phyloP scores from a whole-genome alignment of 2,113 vertebrate species.

The Lutjanus erythropterus region DNA sequence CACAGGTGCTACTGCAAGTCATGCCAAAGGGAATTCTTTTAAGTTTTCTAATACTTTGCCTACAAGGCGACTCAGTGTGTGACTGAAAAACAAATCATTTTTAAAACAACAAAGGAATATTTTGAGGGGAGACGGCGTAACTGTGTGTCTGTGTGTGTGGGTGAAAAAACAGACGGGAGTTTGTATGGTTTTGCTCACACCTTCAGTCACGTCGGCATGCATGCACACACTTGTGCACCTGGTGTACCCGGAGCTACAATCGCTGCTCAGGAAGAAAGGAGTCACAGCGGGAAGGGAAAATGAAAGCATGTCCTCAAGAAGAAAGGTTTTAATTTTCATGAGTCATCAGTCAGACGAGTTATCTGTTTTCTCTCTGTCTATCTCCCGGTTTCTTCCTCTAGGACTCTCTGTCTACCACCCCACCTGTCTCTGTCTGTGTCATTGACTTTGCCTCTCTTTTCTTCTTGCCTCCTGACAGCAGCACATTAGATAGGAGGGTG shows the following conservation, averaged over 20 bases:
- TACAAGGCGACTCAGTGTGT: conserved; percentile 21
- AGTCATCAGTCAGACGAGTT: conserved; percentile 66
- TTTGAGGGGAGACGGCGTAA: conserved; percentile 24
- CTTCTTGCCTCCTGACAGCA: conserved; percentile 12
- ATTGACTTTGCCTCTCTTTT: conserved; percentile 32
- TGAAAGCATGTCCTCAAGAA: conserved; percentile 68
- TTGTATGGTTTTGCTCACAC: conserved; percentile 28
- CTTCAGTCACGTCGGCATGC: conserved; percentile 15
- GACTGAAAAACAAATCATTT: conserved; percentile 50
- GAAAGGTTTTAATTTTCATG: conserved; percentile 76
- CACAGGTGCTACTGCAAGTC: conserved; percentile 46
- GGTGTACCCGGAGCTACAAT: conserved; percentile 47
- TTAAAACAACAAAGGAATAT: conserved; percentile 48
- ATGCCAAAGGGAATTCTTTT: conserved; percentile 46
- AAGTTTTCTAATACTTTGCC: conserved; percentile 46
- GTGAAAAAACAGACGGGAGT: background rate
- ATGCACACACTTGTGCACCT: conserved; percentile 39
- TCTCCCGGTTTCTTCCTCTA: conserved; percentile 26
- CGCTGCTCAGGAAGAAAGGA: conserved; percentile 38
- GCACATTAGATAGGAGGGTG: conserved; percentile 33
- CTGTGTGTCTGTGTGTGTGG: conserved; percentile 12
- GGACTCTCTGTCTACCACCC: conserved; percentile 8
- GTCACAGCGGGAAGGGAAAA: conserved; percentile 48
- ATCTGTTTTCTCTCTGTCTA: conserved; percentile 33
- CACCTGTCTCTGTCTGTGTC: conserved; percentile 34